Conservation (phyloP, 1,140 invertebrate species). For the Nixonia krombeini region DNA sequence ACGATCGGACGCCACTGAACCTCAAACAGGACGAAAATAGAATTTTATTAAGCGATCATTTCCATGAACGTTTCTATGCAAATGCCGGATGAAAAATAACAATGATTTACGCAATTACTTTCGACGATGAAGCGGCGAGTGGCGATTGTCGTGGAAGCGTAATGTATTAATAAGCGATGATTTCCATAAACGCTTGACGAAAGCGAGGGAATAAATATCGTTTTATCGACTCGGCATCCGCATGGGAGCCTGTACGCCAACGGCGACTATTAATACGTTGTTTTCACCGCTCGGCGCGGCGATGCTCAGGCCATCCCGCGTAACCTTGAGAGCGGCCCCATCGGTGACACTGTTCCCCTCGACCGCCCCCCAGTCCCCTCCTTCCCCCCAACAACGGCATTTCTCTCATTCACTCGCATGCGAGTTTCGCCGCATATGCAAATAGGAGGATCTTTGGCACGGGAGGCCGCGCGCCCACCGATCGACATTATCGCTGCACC, state of each 20-base stretch:
- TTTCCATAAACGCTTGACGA: too few relatives aligned
- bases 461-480: conserved; percentile 30
- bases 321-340: conserved; percentile 25
- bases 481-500: conserved; percentile 27
- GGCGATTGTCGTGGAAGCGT: too few relatives aligned
- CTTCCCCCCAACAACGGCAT: too few relatives aligned
- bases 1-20: too few relatives aligned
- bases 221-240: neutral
- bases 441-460: conserved; percentile 32
- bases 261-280: conserved; percentile 1
- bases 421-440: conserved; percentile 29
- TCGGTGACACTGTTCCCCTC: conserved; percentile 18
- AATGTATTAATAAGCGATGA: too few relatives aligned
- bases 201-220: neutral
- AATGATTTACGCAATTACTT: too few relatives aligned
- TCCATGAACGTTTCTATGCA: too few relatives aligned
- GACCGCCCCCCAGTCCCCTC: conserved; percentile 1
- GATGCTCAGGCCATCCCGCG: conserved; percentile 7
- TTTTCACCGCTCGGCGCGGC: neutral
- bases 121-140: too few relatives aligned
- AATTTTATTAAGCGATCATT: too few relatives aligned
- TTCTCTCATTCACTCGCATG: conserved; percentile 24
- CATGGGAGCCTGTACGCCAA: neutral
- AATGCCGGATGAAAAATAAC: too few relatives aligned
- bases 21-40: too few relatives aligned